These are phyloP conservation scores for Anguilla megastoma DNA, from an alignment of 2,797 vertebrate genomes.

Conservation along the genomic window DNA sequence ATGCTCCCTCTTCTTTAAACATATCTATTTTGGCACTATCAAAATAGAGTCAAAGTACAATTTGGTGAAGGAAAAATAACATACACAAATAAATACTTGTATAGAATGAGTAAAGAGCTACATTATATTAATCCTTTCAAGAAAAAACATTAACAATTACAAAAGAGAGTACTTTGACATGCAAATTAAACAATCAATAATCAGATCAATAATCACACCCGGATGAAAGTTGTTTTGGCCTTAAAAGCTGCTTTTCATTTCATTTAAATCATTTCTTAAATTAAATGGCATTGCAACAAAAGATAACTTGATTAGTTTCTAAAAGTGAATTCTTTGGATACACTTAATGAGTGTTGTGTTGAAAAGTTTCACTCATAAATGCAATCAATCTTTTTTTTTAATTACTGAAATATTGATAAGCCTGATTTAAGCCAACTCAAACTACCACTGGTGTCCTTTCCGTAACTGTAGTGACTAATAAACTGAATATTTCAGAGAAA, in stretches of 20 bases:
- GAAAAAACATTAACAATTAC: no score
- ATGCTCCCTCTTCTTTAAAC: background rate
- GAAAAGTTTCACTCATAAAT: no score
- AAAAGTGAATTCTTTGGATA: background rate
- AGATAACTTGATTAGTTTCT: background rate
- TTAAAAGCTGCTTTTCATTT: background rate
- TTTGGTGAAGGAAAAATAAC: background rate
- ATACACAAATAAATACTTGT: background rate
- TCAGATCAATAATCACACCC: background rate
- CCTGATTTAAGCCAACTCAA: background rate
- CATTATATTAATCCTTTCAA: no score
- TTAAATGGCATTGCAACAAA: background rate
- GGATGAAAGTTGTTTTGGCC: background rate
- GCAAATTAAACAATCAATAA: background rate
- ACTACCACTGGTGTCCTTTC: no score
- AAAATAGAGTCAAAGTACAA: background rate
- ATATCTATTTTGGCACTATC: no score
- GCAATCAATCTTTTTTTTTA: no score
- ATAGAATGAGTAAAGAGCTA: background rate
- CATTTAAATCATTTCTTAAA: background rate
- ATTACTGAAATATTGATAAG: background rate
- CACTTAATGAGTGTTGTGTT: no score
- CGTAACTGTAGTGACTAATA: background rate
- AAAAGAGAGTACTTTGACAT: background rate
- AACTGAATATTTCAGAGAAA: background rate